Base-by-base conservation (phyloP, 2,888 invertebrate genomes). In the Beris chalybata region DNA sequence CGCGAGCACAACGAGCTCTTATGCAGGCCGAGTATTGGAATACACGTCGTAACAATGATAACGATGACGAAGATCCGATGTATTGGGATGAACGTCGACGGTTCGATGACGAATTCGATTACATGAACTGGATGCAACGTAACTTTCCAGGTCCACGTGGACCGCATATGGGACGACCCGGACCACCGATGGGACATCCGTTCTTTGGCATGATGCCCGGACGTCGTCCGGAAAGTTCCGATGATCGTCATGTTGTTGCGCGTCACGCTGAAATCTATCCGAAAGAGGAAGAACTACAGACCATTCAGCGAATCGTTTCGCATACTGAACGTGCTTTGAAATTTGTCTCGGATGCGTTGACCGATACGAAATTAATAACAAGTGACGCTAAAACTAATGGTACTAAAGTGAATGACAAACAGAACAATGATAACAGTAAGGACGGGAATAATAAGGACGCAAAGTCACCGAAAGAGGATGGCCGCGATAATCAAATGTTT, bases 201-300 rank as follows among this genome's bases (percentile, higher is more conserved):
- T 83, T 83, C 78, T 85, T 83, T 76, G 84, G 85, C 69, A 79
- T 81, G 81, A 85, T 86, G 71, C 86, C 86, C 12, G 86, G 87
- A 55, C 86, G 95, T 29, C 87, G 94, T 58, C 91, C 92, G 0
- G 96, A 97, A 81, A 92, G 94, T n/a, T 89, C 90, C 15, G 97
- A 98, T 82, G 98, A 98, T 82, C 89, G 95, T 9, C 97, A 97
- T 83, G 94, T 97, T 67, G 88, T 95, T 79, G 90, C 93, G 59
- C 92, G 93, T 74, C 97, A 98, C 81, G 90, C 92, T 0, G 91
- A 91, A 71, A 95, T 99, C 74, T 97, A 96, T 84, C 97, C 97
- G 1, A 88, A 89, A 75, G 96, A 96, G 80, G 89, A 88, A 73
- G 94, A 97, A 83, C 82, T 94, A 71, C 89, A 91, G 79, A 88